These are phyloP conservation scores for Plebejus anna DNA, from an alignment of 2,888 invertebrate genomes.

Conservation along the genomic window DNA sequence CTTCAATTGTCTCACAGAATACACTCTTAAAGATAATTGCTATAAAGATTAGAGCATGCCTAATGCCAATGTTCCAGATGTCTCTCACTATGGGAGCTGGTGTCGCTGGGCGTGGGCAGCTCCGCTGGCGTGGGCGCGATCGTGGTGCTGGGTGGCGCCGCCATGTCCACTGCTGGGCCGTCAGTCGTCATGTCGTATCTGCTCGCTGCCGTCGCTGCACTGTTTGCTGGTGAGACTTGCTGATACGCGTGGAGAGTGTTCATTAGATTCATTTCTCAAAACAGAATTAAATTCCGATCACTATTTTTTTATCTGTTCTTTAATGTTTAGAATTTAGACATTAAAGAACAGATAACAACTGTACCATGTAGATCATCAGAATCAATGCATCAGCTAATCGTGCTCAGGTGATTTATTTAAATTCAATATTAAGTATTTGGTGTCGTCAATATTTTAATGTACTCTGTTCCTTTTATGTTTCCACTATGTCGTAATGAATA, in stretches of 20 bases:
- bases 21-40: no score
- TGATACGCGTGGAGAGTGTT: background rate
- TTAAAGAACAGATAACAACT: no score
- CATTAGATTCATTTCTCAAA: background rate
- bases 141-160: slow-evolving; percentile 90
- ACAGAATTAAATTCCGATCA: no score
- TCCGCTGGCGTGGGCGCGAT: slow-evolving; percentile 94
- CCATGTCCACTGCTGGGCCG: slow-evolving; percentile 88
- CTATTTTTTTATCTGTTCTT: no score
- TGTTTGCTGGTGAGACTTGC: slow-evolving; percentile 86
- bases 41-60: background rate
- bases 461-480: no score
- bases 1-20: no score
- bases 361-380: no score
- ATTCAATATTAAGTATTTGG: no score
- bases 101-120: slow-evolving; percentile 88
- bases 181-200: slow-evolving; percentile 91
- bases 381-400: no score
- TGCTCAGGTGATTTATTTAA: no score
- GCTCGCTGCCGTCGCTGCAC: slow-evolving; percentile 91
- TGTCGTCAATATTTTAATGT: no score
- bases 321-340: no score
- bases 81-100: slow-evolving; percentile 87
- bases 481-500: background rate
- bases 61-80: slow-evolving; percentile 69